These are phyloP conservation scores for Heterochromis multidens DNA, from an alignment of 2,113 vertebrate genomes.

Conservation along the genomic window DNA sequence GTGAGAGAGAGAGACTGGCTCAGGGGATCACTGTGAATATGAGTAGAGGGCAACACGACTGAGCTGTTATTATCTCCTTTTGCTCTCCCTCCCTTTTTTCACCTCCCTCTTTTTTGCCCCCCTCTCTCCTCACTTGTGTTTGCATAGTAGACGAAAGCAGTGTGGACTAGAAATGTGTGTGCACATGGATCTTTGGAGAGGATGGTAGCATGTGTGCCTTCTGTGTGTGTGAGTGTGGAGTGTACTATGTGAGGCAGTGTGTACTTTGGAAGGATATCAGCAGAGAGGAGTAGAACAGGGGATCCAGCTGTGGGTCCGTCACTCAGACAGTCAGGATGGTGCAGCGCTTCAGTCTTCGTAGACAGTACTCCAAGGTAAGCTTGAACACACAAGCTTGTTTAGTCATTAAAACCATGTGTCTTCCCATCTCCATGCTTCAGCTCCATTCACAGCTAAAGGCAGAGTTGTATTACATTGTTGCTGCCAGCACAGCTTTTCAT, in stretches of 20 bases:
- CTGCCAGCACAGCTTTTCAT: background rate
- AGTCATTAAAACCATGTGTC: background rate
- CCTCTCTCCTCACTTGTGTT: conserved; percentile 43
- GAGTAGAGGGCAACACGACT: conserved; percentile 47
- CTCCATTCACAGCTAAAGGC: background rate
- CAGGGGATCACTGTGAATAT: conserved; percentile 38
- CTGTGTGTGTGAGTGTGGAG: conserved; percentile 5
- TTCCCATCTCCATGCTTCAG: background rate
- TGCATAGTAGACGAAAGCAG: conserved; percentile 44
- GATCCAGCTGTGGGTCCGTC: conserved; percentile 45
- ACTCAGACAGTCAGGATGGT: conserved; percentile 71
- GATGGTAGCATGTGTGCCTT: conserved; percentile 28
- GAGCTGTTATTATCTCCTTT: conserved; percentile 50
- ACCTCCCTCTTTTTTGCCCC: background rate
- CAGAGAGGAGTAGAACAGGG: conserved; percentile 27
- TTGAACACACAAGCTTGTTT: conserved; percentile 7
- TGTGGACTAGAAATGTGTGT: conserved; percentile 53
- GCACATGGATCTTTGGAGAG: conserved; percentile 52
- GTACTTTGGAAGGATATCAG: conserved; percentile 37
- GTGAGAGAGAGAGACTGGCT: conserved; percentile 11
- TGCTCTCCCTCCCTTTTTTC: conserved; percentile 14
- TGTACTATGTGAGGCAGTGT: conserved; percentile 31
- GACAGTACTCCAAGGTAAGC: conserved; percentile 79
- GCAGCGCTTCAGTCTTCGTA: conserved; percentile 78
- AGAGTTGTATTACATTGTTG: background rate